Conservation (phyloP, 1,140 invertebrate genomes). For the Alviniconcha marisindica region DNA sequence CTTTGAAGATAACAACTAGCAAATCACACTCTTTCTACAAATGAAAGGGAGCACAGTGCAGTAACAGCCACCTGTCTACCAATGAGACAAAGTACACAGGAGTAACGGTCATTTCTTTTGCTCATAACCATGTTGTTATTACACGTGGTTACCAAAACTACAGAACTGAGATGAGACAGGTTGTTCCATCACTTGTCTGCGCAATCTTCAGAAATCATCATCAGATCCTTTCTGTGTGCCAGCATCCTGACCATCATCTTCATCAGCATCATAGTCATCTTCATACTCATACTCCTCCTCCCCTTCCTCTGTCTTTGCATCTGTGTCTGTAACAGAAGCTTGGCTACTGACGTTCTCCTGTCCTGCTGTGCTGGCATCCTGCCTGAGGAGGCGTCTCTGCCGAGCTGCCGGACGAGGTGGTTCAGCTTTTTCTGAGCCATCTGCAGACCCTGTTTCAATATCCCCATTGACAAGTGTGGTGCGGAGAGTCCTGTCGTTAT, state of each 20-base stretch:
- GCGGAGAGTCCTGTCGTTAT: not conserved
- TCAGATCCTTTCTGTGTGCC: slow-evolving; percentile 35
- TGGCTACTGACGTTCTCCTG: slow-evolving; percentile 7
- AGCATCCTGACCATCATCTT: slow-evolving; percentile 33
- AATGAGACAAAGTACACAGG: no score
- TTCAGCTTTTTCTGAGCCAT: not conserved
- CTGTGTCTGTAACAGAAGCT: slow-evolving; percentile 26
- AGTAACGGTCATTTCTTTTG: no score
- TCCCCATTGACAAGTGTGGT: slow-evolving; percentile 22
- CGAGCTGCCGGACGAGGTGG: not conserved
- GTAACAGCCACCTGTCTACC: no score
- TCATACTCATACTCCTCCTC: slow-evolving; percentile 34
- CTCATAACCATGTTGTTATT: no score
- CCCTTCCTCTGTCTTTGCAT: slow-evolving; percentile 17
- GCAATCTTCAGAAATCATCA: slow-evolving; percentile 39
- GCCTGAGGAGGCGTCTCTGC: not conserved
- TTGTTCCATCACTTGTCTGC: no score
- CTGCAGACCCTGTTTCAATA: not conserved
- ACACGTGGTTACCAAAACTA: no score
- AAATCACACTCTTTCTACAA: no score
- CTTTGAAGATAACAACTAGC: no score
- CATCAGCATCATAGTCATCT: slow-evolving; percentile 48
- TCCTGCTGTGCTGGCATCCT: not conserved
- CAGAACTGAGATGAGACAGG: no score
- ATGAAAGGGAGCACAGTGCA: no score